Evolutionary conservation across 2,113 vertebrate species (phyloP), one percentile per base, ranked within the genome.

Genomic region (Trichechus manatus): DNA sequence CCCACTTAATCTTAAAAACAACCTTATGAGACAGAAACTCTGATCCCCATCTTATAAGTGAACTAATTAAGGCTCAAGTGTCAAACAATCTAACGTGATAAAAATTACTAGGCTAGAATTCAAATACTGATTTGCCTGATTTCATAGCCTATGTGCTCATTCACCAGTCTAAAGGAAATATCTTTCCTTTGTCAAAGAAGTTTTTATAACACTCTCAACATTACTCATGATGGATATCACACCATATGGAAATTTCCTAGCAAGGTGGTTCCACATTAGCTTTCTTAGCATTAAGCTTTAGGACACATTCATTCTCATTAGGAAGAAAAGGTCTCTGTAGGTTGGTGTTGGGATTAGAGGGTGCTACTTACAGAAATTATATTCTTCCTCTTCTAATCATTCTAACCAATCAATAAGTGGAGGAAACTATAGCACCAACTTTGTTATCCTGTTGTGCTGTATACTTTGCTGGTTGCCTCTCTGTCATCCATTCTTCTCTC

Each of bases 101-200:
- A 93, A 85, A 96, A 63, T 31, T 61, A 74, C 15, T 93, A 42
- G 25, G 20, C 27, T 83, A 87, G 9, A 93, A 84, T 89, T 96
- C 59, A 89, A 68, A 61, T 87, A 89, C 8, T 80, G 50, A 96
- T 96, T 92, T 92, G 31, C 5, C 36, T 78, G 70, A 92, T 84
- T 53, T 42, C 33, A 39, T 95, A 96, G n/a, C 17, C 29, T 56
- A 56, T 39, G 2, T 66, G 25, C 5, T 74, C 13, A 10, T 87
- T 90, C 4, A 27, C 29, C 17, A 95, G 44, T 11, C 4, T 87
- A 64, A 7, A 3, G 33, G 36, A 72, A 27, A 2, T 63, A 59
- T 42, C 87, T 84, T 87, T 25, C 13, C 1, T 87, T 94, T 94
- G 66, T 44, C 66, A 81, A 82, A 70, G 27, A 64, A 94, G 25